These are phyloP conservation scores for Protonemura montana DNA, from an alignment of 2,888 invertebrate species.

Conservation along the genomic window DNA sequence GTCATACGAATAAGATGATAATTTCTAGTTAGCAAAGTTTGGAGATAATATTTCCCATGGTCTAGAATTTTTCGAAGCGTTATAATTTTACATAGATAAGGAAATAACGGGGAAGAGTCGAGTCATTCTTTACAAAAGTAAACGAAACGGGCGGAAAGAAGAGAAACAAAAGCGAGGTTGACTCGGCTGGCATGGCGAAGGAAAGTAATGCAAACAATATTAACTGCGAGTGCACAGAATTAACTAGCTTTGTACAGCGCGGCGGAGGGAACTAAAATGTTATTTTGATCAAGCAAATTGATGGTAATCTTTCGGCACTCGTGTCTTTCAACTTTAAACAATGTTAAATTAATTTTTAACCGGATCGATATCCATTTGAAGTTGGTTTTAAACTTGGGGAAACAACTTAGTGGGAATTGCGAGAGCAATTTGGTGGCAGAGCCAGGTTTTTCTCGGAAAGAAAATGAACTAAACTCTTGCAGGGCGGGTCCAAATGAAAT, in stretches of 20 bases:
- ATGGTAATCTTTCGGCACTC: slow-evolving; percentile 21
- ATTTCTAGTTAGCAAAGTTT: slow-evolving; percentile 7
- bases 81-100: slow-evolving; percentile 20
- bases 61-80: slow-evolving; percentile 25
- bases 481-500: not conserved
- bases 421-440: not conserved
- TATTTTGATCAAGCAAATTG: slow-evolving; percentile 21
- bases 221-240: slow-evolving; percentile 19
- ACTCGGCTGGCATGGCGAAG: slow-evolving; percentile 3
- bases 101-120: not conserved
- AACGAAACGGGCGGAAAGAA: slow-evolving; percentile 23
- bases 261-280: not conserved
- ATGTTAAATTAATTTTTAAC: slow-evolving; percentile 4
- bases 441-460: not conserved
- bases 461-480: slow-evolving; percentile 5
- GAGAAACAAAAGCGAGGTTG: slow-evolving; percentile 16
- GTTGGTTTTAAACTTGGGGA: slow-evolving; percentile 2
- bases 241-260: slow-evolving; percentile 22
- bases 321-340: slow-evolving; percentile 12
- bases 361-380: slow-evolving; percentile 7
- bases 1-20: slow-evolving; percentile 12
- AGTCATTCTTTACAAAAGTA: slow-evolving; percentile 26
- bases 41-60: slow-evolving; percentile 10
- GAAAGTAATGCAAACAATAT: slow-evolving; percentile 29
- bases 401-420: not conserved